Percentiles rank a stretch among this genome's conserved stretches.
phyloP scores from a whole-genome alignment of 2,797 vertebrate species.

The Cyclopterus lumpus region DNA sequence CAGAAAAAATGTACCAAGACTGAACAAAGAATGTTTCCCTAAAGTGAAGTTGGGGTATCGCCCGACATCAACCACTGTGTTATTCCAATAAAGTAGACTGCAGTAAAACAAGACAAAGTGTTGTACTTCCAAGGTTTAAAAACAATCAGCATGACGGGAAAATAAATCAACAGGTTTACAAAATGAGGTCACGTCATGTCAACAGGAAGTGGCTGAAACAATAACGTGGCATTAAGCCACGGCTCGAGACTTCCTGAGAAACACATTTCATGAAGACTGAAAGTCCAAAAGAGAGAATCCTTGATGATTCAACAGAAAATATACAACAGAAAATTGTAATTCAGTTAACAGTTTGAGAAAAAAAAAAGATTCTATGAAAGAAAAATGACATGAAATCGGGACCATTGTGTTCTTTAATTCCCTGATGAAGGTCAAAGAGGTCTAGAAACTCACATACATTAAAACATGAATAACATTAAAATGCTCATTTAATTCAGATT shows the following conservation, averaged over 20 bases:
- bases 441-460: background rate
- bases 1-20: background rate
- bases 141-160: background rate
- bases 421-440: conserved; percentile 16
- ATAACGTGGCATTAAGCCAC: background rate
- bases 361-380: background rate
- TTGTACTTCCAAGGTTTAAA: background rate
- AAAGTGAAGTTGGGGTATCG: background rate
- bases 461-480: background rate
- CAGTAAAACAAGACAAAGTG: background rate
- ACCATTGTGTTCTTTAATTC: conserved; percentile 8
- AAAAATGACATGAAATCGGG: background rate
- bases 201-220: conserved; percentile 49
- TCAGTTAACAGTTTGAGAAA: background rate
- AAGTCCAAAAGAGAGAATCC: background rate
- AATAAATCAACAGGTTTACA: background rate
- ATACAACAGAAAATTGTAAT: background rate
- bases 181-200: conserved; percentile 3
- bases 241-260: background rate
- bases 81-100: background rate
- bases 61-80: background rate
- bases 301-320: background rate
- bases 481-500: background rate
- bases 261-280: conserved; percentile 39
- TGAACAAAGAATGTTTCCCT: background rate